phyloP scores from a whole-genome alignment of 2,113 vertebrate genomes.

The Channa maculata region DNA sequence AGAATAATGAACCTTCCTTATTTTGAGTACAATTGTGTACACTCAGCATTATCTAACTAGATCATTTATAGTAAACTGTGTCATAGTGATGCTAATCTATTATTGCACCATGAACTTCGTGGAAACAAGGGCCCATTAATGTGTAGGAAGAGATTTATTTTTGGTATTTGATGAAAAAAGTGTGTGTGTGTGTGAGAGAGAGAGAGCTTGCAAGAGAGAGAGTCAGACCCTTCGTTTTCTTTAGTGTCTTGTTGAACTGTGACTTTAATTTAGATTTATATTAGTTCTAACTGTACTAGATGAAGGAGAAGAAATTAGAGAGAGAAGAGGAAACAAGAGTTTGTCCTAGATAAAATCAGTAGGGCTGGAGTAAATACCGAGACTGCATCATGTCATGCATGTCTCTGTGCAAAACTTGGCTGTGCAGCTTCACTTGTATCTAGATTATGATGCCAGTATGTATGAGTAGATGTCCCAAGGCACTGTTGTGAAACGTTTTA shows the following conservation, averaged over 20 bases:
- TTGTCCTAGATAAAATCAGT: conserved; percentile 26
- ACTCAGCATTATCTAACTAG: conserved; percentile 18
- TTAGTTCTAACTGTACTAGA: conserved; percentile 3
- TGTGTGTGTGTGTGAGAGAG: too few species aligned
- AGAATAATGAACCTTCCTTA: not conserved
- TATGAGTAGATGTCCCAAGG: too few species aligned
- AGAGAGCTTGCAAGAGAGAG: too few species aligned
- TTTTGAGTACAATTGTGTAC: not conserved
- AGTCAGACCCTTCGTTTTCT: too few species aligned
- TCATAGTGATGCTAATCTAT: conserved; percentile 17
- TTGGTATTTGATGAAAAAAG: too few species aligned
- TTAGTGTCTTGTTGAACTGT: not conserved
- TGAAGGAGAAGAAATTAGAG: conserved; percentile 8
- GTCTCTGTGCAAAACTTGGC: too few species aligned
- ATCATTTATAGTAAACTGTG: conserved; percentile 24
- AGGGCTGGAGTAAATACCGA: conserved; percentile 1
- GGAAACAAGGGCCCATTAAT: not conserved
- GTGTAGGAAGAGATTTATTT: not conserved
- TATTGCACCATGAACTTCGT: not conserved
- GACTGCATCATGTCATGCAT: conserved; percentile 21
- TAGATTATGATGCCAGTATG: too few species aligned
- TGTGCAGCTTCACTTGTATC: too few species aligned
- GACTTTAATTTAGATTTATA: conserved; percentile 9
- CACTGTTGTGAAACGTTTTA: too few species aligned
- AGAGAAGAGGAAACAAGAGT: conserved; percentile 16